These are phyloP conservation scores for Ctenomys sociabilis DNA, from an alignment of 2,113 vertebrate species.

Conservation along the genomic window DNA sequence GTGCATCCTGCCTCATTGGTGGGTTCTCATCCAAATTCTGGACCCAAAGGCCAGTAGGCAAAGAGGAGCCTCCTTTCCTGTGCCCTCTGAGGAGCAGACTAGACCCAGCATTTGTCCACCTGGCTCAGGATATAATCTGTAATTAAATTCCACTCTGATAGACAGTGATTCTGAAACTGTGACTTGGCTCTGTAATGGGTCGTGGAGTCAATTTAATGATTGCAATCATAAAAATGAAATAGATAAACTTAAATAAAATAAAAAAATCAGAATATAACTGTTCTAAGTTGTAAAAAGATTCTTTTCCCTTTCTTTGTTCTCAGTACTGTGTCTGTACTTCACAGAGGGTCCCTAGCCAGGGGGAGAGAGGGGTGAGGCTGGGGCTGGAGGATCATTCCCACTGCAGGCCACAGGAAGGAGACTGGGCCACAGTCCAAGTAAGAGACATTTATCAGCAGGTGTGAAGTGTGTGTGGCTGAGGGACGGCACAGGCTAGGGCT, in stretches of 20 bases:
- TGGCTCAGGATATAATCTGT: neutral
- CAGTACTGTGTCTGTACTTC: accelerated
- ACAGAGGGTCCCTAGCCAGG: neutral
- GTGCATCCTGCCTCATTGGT: neutral
- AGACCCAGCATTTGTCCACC: accelerated
- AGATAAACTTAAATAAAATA: neutral
- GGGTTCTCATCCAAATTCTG: neutral
- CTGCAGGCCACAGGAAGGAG: neutral
- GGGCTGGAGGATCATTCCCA: neutral
- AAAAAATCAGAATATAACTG: neutral
- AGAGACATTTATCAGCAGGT: neutral
- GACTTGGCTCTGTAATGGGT: neutral
- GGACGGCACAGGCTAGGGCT: neutral
- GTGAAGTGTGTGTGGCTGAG: accelerated
- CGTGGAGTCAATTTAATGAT: neutral
- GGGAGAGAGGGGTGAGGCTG: neutral
- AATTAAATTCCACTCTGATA: neutral
- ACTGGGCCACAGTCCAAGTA: neutral
- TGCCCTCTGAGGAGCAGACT: neutral
- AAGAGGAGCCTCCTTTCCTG: neutral
- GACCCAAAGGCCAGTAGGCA: neutral
- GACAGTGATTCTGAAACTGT: neutral
- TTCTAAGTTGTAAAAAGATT: neutral
- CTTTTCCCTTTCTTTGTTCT: no score
- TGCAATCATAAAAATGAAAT: neutral